Percentiles rank a stretch among this genome's conserved stretches.
These are phyloP conservation scores for Centropristis striata DNA, from an alignment of 2,113 vertebrate species.

Conservation along the genomic window DNA sequence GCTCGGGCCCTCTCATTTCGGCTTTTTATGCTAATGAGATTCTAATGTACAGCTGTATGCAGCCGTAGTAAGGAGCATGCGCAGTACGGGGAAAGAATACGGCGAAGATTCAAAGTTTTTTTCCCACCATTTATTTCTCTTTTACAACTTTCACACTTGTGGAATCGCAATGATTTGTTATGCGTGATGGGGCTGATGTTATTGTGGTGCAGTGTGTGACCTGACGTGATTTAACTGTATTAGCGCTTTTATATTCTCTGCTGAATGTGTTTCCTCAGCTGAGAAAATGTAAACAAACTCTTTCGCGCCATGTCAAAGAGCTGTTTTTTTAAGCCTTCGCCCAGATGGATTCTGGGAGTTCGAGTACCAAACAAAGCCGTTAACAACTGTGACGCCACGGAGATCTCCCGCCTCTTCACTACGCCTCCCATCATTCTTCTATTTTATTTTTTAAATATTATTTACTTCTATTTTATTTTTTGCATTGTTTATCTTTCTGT, in stretches of 20 bases:
- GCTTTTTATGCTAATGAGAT: conserved; percentile 82
- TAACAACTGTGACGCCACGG: not conserved
- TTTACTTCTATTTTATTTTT: too few relatives aligned
- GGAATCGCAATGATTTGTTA: not conserved
- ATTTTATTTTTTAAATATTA: too few relatives aligned
- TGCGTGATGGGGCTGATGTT: too few relatives aligned
- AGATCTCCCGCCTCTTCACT: conserved; percentile 44
- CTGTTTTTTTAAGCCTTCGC: conserved; percentile 57
- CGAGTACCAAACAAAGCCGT: conserved; percentile 38
- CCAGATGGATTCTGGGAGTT: conserved; percentile 65
- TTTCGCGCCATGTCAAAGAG: conserved; percentile 80
- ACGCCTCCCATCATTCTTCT: conserved; percentile 76
- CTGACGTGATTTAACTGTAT: conserved; percentile 6
- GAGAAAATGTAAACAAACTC: conserved; percentile 81
- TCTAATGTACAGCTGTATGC: conserved; percentile 84
- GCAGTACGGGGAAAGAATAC: conserved; percentile 79
- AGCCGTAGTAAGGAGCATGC: conserved; percentile 86
- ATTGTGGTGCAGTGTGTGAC: not conserved
- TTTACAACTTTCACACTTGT: not conserved
- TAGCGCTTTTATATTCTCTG: not conserved
- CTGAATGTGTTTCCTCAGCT: conserved; percentile 20
- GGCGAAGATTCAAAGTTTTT: conserved; percentile 87
- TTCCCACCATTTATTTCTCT: conserved; percentile 71
- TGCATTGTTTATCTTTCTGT: too few relatives aligned
- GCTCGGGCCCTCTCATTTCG: conserved; percentile 65